These are phyloP conservation scores for Anticlea derivata DNA, from an alignment of 2,888 invertebrate genomes.

Conservation along the genomic window DNA sequence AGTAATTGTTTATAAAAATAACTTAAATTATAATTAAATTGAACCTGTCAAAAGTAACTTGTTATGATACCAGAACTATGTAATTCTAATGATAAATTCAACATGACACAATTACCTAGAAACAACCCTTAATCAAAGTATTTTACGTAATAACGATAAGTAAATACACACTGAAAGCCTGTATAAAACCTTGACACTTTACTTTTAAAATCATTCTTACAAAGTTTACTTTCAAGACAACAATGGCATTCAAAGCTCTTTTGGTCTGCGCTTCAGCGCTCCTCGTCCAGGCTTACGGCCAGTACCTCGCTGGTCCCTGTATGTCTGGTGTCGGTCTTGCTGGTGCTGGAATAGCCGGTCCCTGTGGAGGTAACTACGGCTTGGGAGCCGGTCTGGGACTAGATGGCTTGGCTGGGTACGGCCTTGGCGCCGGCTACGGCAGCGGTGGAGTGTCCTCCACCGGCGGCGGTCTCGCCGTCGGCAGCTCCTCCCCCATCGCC, in stretches of 20 bases:
- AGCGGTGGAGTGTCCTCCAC: conserved; percentile 32
- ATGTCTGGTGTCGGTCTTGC: no score
- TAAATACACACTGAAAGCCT: no score
- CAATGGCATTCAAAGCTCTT: conserved; percentile 25
- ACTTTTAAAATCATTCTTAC: conserved; percentile 5
- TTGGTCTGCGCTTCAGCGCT: conserved; percentile 33
- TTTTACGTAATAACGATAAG: conserved; percentile 12
- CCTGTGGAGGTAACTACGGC: neutral
- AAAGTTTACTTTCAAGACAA: conserved; percentile 18
- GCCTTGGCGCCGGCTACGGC: conserved; percentile 15
- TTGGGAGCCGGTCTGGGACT: conserved; percentile 5
- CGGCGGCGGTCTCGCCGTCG: conserved; percentile 40
- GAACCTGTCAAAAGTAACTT: no score
- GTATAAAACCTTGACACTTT: conserved; percentile 3
- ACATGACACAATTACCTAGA: conserved; percentile 10
- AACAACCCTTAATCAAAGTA: conserved; percentile 1
- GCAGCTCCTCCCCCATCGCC: conserved; percentile 42
- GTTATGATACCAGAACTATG: no score
- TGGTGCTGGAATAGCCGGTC: neutral
- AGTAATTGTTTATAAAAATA: no score
- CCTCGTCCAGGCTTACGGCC: conserved; percentile 18
- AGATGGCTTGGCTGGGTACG: conserved; percentile 6
- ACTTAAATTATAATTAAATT: no score
- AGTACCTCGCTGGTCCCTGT: conserved; percentile 24
- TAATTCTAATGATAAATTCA: neutral